A percentile compares a stretch with the other conserved stretches of the same genome.
phyloP scores from a whole-genome alignment of 2,888 invertebrate species.

The Drosophila austrosaltans region DNA sequence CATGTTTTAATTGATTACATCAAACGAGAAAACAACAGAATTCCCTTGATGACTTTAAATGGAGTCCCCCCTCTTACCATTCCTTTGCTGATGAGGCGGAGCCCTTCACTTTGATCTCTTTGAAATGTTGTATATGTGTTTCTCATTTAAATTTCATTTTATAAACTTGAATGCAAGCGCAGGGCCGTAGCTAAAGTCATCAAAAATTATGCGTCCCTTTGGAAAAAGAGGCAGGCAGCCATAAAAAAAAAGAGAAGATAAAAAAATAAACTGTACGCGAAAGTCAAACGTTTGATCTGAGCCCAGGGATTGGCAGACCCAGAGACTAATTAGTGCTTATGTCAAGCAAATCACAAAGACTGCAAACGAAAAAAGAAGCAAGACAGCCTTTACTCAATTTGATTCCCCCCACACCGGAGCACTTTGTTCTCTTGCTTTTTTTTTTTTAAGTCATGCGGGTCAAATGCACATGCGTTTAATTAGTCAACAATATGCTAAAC shows the following conservation, averaged over 20 bases:
- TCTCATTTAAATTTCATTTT: slow-evolving; percentile 39
- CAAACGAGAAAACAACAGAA: slow-evolving; percentile 6
- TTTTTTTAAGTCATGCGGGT: background rate
- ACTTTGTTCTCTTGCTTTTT: background rate
- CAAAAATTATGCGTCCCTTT: slow-evolving; percentile 33
- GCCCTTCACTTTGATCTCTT: slow-evolving; percentile 38
- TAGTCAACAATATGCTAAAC: slow-evolving; percentile 54
- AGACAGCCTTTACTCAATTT: background rate
- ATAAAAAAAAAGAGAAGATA: background rate
- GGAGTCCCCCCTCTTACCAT: slow-evolving; percentile 3
- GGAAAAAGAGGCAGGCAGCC: slow-evolving; percentile 18
- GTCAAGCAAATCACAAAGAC: slow-evolving; percentile 1
- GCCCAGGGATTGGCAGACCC: slow-evolving; percentile 55
- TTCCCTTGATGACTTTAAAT: slow-evolving; percentile 29
- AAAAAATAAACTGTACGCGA: slow-evolving; percentile 7
- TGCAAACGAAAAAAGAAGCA: background rate
- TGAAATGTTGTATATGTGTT: slow-evolving; percentile 44
- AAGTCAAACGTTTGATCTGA: slow-evolving; percentile 67
- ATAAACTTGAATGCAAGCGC: slow-evolving; percentile 11
- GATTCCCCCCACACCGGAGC: background rate
- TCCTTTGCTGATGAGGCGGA: slow-evolving; percentile 32
- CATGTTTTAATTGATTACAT: background rate
- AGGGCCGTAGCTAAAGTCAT: slow-evolving; percentile 22
- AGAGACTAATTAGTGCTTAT: slow-evolving; percentile 43
- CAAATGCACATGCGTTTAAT: slow-evolving; percentile 66